phyloP scores from a whole-genome alignment of 2,888 invertebrate genomes.

The Octodonta nipae region DNA sequence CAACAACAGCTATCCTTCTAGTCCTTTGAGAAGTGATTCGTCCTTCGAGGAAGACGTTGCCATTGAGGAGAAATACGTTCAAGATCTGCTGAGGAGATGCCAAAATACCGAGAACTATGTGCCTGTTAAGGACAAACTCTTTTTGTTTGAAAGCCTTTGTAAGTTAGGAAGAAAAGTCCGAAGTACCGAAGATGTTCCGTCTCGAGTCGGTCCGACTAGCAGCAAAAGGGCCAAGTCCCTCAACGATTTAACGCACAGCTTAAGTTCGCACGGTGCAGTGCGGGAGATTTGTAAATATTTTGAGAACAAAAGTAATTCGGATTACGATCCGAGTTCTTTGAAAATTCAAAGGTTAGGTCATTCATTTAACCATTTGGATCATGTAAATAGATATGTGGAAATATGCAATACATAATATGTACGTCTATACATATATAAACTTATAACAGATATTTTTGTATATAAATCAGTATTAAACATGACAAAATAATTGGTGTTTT shows the following conservation, averaged over 20 bases:
- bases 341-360: too few species aligned
- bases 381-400: too few species aligned
- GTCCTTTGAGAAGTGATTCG: too few species aligned
- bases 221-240: conserved; percentile 50
- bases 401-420: too few species aligned
- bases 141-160: conserved; percentile 56
- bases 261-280: conserved; percentile 38
- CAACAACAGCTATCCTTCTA: conserved; percentile 4
- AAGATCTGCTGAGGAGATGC: conserved; percentile 39
- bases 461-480: too few species aligned
- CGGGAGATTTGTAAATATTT: conserved; percentile 59
- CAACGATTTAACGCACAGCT: conserved; percentile 47
- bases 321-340: too few species aligned
- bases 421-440: too few species aligned
- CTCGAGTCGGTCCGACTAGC: conserved; percentile 26
- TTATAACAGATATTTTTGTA: too few species aligned
- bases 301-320: conserved; percentile 45
- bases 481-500: too few species aligned
- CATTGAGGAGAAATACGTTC: conserved; percentile 35
- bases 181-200: conserved; percentile 49
- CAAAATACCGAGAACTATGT: conserved; percentile 51
- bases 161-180: conserved; percentile 47
- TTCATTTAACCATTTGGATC: too few species aligned
- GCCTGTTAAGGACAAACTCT: conserved; percentile 56
- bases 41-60: conserved; percentile 1